A percentile compares a stretch with the other conserved stretches of the same genome.
Conservation (phyloP, 2,888 invertebrate species). For the Cantharis rufa region DNA sequence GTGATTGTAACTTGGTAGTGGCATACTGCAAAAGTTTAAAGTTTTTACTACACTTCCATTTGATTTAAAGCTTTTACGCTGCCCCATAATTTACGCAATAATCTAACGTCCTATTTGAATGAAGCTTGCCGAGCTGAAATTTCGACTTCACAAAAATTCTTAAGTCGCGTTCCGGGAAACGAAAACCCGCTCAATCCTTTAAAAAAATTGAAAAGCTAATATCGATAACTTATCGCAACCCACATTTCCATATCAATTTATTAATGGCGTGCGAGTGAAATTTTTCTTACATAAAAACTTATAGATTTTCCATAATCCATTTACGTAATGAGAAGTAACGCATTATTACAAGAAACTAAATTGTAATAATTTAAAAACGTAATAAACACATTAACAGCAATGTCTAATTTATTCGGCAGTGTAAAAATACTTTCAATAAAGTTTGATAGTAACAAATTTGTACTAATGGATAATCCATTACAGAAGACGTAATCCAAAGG, state of each 20-base stretch:
- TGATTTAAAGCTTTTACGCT: too few relatives aligned
- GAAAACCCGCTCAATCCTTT: neutral
- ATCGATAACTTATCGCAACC: neutral
- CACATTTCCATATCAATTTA: neutral
- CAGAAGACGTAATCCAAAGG: neutral
- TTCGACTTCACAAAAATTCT: too few relatives aligned
- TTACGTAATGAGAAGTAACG: neutral
- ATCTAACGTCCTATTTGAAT: too few relatives aligned
- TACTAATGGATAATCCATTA: neutral
- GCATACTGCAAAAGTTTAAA: too few relatives aligned
- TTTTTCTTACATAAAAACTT: neutral
- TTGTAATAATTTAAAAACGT: neutral
- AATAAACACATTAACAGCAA: neutral
- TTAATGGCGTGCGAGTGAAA: neutral
- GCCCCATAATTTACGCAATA: too few relatives aligned
- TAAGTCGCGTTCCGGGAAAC: too few relatives aligned
- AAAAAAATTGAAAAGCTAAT: neutral
- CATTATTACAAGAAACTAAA: neutral
- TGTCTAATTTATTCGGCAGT: neutral
- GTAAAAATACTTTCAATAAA: neutral
- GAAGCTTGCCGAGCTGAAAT: too few relatives aligned
- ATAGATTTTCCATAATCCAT: neutral
- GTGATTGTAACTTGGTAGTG: too few relatives aligned
- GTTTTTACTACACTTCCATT: too few relatives aligned
- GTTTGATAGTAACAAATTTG: neutral